A percentile compares a stretch with the other conserved stretches of the same genome.
phyloP scores from a whole-genome alignment of 2,797 vertebrate species.

The Lutra lutra region DNA sequence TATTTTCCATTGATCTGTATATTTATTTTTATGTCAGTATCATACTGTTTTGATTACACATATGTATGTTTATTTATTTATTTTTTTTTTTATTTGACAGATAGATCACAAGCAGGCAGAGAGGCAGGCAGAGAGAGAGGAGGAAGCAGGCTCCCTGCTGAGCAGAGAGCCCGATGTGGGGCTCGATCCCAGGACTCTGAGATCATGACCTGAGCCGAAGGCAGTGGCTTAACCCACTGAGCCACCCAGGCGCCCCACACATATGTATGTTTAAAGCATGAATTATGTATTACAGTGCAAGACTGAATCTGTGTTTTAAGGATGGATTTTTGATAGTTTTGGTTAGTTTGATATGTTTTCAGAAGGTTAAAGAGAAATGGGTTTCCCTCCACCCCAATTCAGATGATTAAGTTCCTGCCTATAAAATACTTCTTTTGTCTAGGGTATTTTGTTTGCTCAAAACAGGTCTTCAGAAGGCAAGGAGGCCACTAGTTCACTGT shows the following conservation, averaged over 20 bases:
- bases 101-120: too few relatives aligned
- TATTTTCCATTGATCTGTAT: neutral
- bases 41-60: neutral
- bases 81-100: too few relatives aligned
- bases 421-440: neutral
- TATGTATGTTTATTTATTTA: constrained; percentile 18
- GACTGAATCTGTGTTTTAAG: neutral
- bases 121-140: too few relatives aligned
- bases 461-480: constrained; percentile 24
- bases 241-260: too few relatives aligned
- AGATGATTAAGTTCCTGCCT: neutral
- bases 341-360: neutral
- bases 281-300: neutral
- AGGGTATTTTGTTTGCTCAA: neutral
- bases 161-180: too few relatives aligned
- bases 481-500: neutral
- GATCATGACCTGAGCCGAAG: too few relatives aligned
- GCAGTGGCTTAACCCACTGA: too few relatives aligned
- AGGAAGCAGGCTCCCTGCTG: too few relatives aligned
- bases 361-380: neutral
- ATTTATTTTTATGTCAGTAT: neutral
- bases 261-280: constrained; percentile 6
- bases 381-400: neutral
- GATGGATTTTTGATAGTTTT: neutral
- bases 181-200: too few relatives aligned